Conservation (phyloP, 2,888 invertebrate genomes). For the Phlogophora meticulosa region DNA sequence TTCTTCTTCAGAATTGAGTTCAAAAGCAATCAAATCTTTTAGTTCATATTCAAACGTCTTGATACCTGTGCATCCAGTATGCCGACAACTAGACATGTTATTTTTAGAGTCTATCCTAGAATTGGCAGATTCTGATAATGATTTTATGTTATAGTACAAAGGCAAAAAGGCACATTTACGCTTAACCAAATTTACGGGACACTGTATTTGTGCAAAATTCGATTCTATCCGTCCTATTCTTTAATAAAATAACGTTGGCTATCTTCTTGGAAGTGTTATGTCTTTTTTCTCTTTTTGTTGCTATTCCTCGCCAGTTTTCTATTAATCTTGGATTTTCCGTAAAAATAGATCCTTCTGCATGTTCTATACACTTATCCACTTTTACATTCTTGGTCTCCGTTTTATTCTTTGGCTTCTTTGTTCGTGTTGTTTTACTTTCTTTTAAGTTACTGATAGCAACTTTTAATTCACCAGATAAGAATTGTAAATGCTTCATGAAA, state of each 20-base stretch:
- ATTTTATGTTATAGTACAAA: neutral
- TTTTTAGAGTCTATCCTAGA: neutral
- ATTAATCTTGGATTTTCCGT: constrained; percentile 1
- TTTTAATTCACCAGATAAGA: constrained; percentile 6
- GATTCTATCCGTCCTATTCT: neutral
- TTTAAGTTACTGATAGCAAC: constrained; percentile 9
- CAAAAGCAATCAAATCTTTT: constrained; percentile 1
- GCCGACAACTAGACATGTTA: constrained; percentile 1
- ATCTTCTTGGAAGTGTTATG: neutral
- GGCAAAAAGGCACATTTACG: constrained; percentile 2
- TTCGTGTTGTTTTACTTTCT: constrained; percentile 1
- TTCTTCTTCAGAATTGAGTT: neutral
- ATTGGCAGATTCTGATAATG: constrained; percentile 4
- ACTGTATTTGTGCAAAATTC: neutral
- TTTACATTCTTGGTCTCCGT: constrained; percentile 2
- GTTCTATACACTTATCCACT: constrained; percentile 5
- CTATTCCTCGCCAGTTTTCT: neutral
- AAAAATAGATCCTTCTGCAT: constrained; percentile 5
- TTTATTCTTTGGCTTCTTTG: neutral
- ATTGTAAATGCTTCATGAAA: constrained; percentile 3
- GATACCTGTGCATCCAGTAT: constrained; percentile 6
- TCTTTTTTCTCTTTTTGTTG: neutral
- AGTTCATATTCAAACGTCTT: constrained; percentile 2
- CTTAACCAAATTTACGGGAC: neutral
- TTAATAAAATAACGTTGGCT: neutral